Evolutionary conservation across 2,888 invertebrate species (phyloP).

Genomic region (Tinea pellionella): DNA sequence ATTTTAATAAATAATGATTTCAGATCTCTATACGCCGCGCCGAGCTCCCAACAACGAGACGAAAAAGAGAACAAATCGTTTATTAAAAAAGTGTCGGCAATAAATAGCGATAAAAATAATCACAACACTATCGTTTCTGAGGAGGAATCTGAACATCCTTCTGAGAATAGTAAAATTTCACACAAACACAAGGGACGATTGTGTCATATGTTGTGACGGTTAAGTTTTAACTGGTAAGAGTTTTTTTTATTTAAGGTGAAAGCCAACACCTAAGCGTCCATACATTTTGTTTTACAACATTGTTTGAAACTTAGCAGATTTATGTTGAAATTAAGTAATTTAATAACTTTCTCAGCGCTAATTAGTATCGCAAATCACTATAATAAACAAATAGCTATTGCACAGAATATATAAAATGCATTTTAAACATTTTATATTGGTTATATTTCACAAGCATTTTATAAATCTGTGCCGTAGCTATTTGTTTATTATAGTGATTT

Average conservation of each 20-base stretch:
- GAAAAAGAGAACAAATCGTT: slow-evolving; percentile 31
- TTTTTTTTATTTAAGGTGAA: not conserved
- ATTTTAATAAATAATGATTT: not conserved
- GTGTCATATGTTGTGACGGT: slow-evolving; percentile 67
- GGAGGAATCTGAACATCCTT: slow-evolving; percentile 23
- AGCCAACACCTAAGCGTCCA: too few relatives aligned
- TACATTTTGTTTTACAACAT: too few relatives aligned
- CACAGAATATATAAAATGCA: too few relatives aligned
- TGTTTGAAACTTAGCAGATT: too few relatives aligned
- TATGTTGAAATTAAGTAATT: too few relatives aligned
- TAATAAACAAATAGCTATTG: too few relatives aligned
- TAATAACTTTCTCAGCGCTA: too few relatives aligned
- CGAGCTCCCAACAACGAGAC: slow-evolving; percentile 38
- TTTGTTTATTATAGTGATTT: too few relatives aligned
- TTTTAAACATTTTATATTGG: too few relatives aligned
- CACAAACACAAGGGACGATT: slow-evolving; percentile 50
- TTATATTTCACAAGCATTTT: too few relatives aligned
- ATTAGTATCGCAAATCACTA: too few relatives aligned
- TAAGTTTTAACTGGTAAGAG: slow-evolving; percentile 57
- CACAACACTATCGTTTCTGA: slow-evolving; percentile 24
- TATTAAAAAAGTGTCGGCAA: slow-evolving; percentile 28
- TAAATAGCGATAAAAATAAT: slow-evolving; percentile 21
- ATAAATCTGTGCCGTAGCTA: too few relatives aligned
- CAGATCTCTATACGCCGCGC: slow-evolving; percentile 61
- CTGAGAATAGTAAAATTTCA: slow-evolving; percentile 26